phyloP scores from a whole-genome alignment of 2,888 invertebrate genomes.

The Nemotelus nigrinus region DNA sequence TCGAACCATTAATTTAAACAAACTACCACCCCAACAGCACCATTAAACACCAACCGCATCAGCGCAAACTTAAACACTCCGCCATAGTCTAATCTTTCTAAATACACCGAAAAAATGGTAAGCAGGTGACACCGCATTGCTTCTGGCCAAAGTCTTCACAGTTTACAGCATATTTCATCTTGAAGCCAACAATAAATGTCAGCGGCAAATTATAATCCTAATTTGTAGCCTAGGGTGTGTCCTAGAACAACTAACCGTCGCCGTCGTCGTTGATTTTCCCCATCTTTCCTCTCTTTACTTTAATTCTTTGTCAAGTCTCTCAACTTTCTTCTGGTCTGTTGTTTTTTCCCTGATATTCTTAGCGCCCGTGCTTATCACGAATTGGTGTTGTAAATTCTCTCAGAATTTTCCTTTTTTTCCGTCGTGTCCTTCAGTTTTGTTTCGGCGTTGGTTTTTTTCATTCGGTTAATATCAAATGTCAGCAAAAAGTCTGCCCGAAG shows the following conservation, averaged over 20 bases:
- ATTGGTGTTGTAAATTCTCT: constrained; percentile 34
- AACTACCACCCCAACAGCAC: background rate
- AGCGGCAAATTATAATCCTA: constrained; percentile 53
- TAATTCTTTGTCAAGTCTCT: constrained; percentile 3
- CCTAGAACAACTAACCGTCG: constrained; percentile 30
- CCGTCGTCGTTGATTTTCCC: constrained; percentile 30
- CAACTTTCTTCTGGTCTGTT: constrained; percentile 1
- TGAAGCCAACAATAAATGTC: constrained; percentile 52
- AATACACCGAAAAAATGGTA: constrained; percentile 41
- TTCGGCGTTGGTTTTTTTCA: background rate
- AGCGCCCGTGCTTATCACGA: constrained; percentile 4
- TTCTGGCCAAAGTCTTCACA: constrained; percentile 32
- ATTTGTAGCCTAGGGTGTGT: constrained; percentile 52
- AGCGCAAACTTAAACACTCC: constrained; percentile 19
- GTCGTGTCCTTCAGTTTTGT: background rate
- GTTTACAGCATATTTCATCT: constrained; percentile 48
- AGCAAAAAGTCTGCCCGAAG: background rate
- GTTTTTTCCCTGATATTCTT: constrained; percentile 1
- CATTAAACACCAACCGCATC: constrained; percentile 7
- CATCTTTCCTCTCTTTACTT: constrained; percentile 38
- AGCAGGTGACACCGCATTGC: constrained; percentile 44
- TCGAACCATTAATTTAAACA: background rate
- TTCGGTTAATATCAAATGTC: constrained; percentile 36
- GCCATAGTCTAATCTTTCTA: constrained; percentile 26
- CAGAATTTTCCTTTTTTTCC: background rate